Conservation (phyloP, 1,140 invertebrate species). For the Lordiphosa mommai region DNA sequence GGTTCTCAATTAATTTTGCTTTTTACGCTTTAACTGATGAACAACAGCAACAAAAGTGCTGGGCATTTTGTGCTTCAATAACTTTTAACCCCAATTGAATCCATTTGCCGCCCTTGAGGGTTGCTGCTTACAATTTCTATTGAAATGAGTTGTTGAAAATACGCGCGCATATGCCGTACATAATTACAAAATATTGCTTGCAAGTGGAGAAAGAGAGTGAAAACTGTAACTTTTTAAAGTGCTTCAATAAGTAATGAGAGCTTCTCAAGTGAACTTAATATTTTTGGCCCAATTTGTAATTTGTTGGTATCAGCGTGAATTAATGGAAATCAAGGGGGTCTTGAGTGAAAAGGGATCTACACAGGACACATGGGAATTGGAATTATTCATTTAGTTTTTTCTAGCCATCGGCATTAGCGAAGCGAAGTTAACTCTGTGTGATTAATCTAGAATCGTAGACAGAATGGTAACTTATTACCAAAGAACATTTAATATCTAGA, state of each 20-base stretch:
- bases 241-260: constrained; percentile 69
- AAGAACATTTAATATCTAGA: too few relatives aligned
- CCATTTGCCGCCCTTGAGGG: constrained; percentile 13
- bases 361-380: too few relatives aligned
- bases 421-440: too few relatives aligned
- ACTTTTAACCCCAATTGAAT: constrained; percentile 63
- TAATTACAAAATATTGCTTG: constrained; percentile 53
- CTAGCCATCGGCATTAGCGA: too few relatives aligned
- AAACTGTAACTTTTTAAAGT: constrained; percentile 64
- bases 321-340: neutral
- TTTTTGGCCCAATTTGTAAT: constrained; percentile 47
- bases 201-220: neutral
- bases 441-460: too few relatives aligned
- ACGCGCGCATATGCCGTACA: constrained; percentile 59
- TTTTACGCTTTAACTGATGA: constrained; percentile 28
- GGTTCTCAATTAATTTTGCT: constrained; percentile 49
- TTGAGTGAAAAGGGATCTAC: neutral
- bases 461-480: too few relatives aligned
- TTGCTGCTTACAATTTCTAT: constrained; percentile 20
- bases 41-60: constrained; percentile 9
- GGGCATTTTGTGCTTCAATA: constrained; percentile 43
- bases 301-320: constrained; percentile 13
- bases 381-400: too few relatives aligned
- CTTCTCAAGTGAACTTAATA: constrained; percentile 32
- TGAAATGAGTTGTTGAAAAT: constrained; percentile 59